Evolutionary conservation across 2,888 invertebrate genomes (phyloP), one percentile per base, ranked within the genome.

Genomic region (Spilarctia lutea): DNA sequence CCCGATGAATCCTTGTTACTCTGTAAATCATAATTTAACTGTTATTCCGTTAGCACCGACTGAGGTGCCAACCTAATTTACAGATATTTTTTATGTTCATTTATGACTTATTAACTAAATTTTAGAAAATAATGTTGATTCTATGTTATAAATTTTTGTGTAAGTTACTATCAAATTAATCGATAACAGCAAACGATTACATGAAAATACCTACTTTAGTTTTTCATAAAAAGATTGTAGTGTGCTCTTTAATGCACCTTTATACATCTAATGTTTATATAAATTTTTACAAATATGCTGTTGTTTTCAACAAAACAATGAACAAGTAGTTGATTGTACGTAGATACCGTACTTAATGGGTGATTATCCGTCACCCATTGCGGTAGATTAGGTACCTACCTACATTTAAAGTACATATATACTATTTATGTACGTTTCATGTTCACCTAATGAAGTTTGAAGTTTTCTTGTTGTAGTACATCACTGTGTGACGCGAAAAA

Each of bases 1-100:
- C 85, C 96, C 95, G 3, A 91, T 95, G 67, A 95, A 96, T 83
- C 93, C 94, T 27, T 96, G 96, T 86, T 92, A 90, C 80, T 85
- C 93, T 71, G 87, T 94, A 42, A 89, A 88, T 39, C 90, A 92
- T 75, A 91, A 95, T 83, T 88, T 96, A 79, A 94, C 94, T 66
- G 95, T 96, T 6, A 88, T 94, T 80, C 95, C 95, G 39, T 84
- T 95, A 68, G 77, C 86, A 74, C 76, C 84, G 1, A 86, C 87
- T 20, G 79, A 85, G 65, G 75, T 74, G 48, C 85, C 85, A 71
- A 52, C 79, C 73, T 75, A 74, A 72, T 11, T 52, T 65, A 39
- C 42, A 6, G 27, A 42, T 6, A 56, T 60, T 69, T 63, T 20
- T 45, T 30, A 42, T 63, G 13, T 33, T 3, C 33, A 52, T 33